phyloP scores from a whole-genome alignment of 2,113 vertebrate species.

The Ailuropoda melanoleuca region DNA sequence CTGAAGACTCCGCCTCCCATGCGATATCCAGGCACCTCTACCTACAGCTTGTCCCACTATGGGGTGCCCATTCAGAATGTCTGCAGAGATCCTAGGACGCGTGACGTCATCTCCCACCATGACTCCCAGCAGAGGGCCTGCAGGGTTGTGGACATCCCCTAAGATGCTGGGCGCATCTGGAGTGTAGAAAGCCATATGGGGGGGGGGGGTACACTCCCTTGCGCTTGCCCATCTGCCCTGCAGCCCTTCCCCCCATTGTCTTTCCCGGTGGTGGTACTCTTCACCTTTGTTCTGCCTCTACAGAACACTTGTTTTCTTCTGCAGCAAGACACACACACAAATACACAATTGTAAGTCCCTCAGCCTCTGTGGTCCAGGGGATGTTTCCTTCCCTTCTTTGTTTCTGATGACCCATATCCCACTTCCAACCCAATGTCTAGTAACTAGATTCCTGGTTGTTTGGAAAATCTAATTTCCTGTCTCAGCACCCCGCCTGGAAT shows the following conservation, averaged over 20 bases:
- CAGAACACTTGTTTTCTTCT: not conserved
- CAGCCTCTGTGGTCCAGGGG: not conserved
- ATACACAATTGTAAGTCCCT: not conserved
- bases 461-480: not conserved
- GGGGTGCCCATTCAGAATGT: not conserved
- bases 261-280: not conserved
- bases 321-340: not conserved
- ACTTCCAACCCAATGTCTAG: not conserved
- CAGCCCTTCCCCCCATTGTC: not conserved
- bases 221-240: not conserved
- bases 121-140: not conserved
- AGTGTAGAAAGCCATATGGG: not conserved
- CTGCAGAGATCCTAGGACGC: too few species aligned
- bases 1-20: not conserved
- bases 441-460: not conserved
- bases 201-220: not conserved
- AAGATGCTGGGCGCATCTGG: not conserved
- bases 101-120: not conserved
- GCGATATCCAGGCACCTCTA: not conserved
- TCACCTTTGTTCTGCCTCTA: not conserved
- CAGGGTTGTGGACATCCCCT: too few species aligned
- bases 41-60: not conserved
- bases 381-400: not conserved
- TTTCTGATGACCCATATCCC: not conserved
- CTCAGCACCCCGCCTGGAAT: not conserved